Evolutionary conservation across 2,797 vertebrate genomes (phyloP), one percentile per base, ranked within the genome.

Genomic region (Aratinga solstitialis): DNA sequence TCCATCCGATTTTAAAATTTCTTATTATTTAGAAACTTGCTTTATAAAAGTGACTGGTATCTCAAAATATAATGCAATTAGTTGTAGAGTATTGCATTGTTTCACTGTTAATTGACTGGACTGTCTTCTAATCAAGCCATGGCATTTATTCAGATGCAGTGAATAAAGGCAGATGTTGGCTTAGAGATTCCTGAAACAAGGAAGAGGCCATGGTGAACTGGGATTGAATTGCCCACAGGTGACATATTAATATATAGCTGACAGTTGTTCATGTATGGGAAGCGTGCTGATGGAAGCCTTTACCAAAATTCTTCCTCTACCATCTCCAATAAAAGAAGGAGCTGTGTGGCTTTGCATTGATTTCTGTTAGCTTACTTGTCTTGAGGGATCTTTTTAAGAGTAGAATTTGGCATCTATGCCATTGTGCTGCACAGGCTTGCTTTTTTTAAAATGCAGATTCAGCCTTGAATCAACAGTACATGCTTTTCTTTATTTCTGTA

Each of bases 401-500:
- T 29, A 69, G 34, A 58, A 51, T 78, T 84, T 72, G 29, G 10
- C 18, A 34, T 54, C 48, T 84, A 5, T 43, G 40, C n/a, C 0
- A 1, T 85, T 85, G 51, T 81, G 15, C 48, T 93, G 76, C 24
- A 27, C 47, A 93, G 14, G 18, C 47, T 69, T 84, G 15, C 36
- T 45, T 90, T 75, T 51, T 30, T 9, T 20, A 88, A 76, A 67
- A 68, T 34, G 43, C 34, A 78, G 24, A 66, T 89, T 81, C 66
- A 68, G 36, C 42, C 69, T 81, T 42, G 50, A 88, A 73, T 86
- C 69, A 76, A n/a, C 0, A 0, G 13, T 90, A 67, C 0, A 0
- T 85, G 61, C 65, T 92, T 92, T 80, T 80, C 32, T 90, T 85
- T 45, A 61, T 73, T 92, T 94, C 69, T 83, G 34, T 66, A 67